Evolutionary conservation across 2,888 invertebrate genomes (phyloP).

Genomic region (Gymnosoma rotundatum): DNA sequence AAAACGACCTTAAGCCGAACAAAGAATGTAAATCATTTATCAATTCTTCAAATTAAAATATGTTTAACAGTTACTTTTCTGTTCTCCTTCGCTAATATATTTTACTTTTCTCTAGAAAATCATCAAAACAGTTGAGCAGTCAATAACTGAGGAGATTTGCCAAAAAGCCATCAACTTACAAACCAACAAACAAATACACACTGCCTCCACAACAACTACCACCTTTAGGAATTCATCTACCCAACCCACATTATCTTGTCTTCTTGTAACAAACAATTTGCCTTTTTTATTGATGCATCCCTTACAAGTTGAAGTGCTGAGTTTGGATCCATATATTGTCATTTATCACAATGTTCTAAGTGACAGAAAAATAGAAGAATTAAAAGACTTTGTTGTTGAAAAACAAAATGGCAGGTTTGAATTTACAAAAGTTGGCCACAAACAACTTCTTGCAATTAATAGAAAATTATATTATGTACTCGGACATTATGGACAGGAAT

Average conservation of each 20-base stretch:
- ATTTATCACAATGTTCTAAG: slow-evolving; percentile 75
- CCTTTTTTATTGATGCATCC: slow-evolving; percentile 71
- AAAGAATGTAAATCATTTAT: no score
- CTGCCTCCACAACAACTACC: not conserved
- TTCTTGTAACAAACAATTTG: slow-evolving; percentile 59
- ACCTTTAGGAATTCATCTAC: not conserved
- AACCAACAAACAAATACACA: slow-evolving; percentile 47
- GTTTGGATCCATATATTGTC: slow-evolving; percentile 75
- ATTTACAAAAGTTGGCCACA: slow-evolving; percentile 70
- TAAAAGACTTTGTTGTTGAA: slow-evolving; percentile 73
- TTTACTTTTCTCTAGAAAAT: slow-evolving; percentile 17
- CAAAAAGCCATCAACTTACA: slow-evolving; percentile 72
- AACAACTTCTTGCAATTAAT: slow-evolving; percentile 64
- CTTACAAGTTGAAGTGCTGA: slow-evolving; percentile 74
- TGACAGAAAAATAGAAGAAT: slow-evolving; percentile 69
- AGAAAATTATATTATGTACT: slow-evolving; percentile 62
- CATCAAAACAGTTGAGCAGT: slow-evolving; percentile 73
- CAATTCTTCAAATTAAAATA: no score
- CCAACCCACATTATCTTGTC: slow-evolving; percentile 66
- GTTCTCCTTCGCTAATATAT: not conserved
- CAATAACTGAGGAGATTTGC: slow-evolving; percentile 75
- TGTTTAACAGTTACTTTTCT: not conserved
- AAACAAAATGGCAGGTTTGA: slow-evolving; percentile 51
- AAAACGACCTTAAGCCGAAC: no score
- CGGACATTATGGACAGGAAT: slow-evolving; percentile 58